Base-by-base conservation (phyloP, 1,140 invertebrate species). In the Rhyzopertha dominica region DNA sequence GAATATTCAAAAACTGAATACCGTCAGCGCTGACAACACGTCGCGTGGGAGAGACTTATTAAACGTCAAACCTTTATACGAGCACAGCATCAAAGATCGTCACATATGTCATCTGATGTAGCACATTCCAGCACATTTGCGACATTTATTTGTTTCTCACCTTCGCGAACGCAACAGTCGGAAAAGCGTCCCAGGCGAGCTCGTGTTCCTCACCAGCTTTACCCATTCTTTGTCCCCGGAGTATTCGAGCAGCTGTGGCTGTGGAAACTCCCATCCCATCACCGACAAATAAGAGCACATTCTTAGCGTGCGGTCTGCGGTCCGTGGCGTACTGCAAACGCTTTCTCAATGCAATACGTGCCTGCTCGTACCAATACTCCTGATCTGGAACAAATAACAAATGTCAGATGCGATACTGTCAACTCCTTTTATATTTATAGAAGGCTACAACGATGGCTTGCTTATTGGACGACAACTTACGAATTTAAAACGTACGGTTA, bases 251-350 rank as follows among this genome's bases (percentile, higher is more conserved):
- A 0, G 84, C 83, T 2, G 82, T 84, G 2, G 82, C 69, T 0
- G 84, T 85, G 5, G 80, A 70, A 25, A 84, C 71, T 2, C 83
- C 81, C 77, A 87, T 84, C 2, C 85, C 85, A 63, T 88, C 85
- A 1, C 84, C 85, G 8, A 87, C 71, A 60, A 85, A 81, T 26
- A 66, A 41, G 20, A 67, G 50, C 7, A 73, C 74, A 70, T 68
- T 77, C 69, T 76, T 76, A 4, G 76, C 76, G 26, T 74, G 64
- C 17, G 74, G 72, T 48, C 72, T 72, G 47, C 72, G 71, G 47
- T 75, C 73, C 2, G 64, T 58, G 3, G 71, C 67, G 59, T 76
- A 75, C 43, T 75, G 74, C n/a, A 77, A 62, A n/a, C 75, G 62
- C 68, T 66, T 78, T 62, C 68, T 76, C 62, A 63, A 75, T 65